These are phyloP conservation scores for Psettodes erumei DNA, from an alignment of 2,113 vertebrate species.

Conservation along the genomic window DNA sequence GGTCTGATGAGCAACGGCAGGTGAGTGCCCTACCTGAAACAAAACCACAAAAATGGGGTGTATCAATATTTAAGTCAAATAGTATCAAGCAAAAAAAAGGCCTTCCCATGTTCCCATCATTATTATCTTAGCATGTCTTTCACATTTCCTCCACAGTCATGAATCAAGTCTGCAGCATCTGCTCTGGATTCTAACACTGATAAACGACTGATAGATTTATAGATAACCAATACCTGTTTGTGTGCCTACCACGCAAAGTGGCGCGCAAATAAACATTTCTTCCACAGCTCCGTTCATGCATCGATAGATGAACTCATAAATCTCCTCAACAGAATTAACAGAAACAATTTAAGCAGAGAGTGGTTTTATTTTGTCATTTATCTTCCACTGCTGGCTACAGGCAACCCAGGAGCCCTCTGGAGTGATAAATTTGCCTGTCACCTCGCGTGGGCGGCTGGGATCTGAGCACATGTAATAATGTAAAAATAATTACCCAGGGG, in stretches of 20 bases:
- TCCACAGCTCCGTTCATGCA: conserved; percentile 77
- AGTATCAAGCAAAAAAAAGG: conserved; percentile 5
- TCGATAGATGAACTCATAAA: conserved; percentile 84
- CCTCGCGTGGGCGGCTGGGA: conserved; percentile 81
- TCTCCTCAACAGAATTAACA: conserved; percentile 86
- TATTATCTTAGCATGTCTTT: conserved; percentile 10
- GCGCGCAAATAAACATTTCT: conserved; percentile 69
- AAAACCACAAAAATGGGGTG: not conserved
- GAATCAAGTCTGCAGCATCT: conserved; percentile 13
- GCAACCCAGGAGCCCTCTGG: conserved; percentile 74
- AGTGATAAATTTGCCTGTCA: conserved; percentile 89
- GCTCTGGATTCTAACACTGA: conserved; percentile 54
- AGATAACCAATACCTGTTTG: conserved; percentile 73
- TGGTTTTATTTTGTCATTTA: conserved; percentile 88
- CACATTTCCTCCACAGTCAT: conserved; percentile 27
- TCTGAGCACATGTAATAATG: conserved; percentile 89
- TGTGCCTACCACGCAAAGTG: conserved; percentile 61
- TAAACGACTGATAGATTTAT: conserved; percentile 69
- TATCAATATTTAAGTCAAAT: conserved; percentile 1
- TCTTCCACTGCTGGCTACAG: conserved; percentile 76
- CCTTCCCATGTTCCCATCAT: not conserved
- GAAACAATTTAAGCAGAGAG: conserved; percentile 88
- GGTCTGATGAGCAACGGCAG: conserved; percentile 99
- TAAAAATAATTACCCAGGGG: conserved; percentile 89
- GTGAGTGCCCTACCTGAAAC: conserved; percentile 78